phyloP scores from a whole-genome alignment of 92 coral and sea anemone genomes.

The Micromussa lordhowensis region DNA sequence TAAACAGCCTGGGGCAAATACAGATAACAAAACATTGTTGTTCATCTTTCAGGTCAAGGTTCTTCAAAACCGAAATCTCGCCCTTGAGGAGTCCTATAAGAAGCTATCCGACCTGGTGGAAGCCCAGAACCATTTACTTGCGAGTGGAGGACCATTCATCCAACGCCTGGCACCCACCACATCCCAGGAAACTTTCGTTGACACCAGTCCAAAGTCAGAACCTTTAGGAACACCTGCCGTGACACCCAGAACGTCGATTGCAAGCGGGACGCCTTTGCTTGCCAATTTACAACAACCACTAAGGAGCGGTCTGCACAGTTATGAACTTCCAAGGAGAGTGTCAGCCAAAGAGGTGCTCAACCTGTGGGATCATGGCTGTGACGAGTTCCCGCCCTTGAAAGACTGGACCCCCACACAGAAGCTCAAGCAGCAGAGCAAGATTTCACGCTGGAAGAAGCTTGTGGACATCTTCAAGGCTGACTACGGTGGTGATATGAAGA shows the following conservation, averaged over 20 bases:
- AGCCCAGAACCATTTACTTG: slow-evolving; percentile 94
- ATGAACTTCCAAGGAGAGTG: slow-evolving; percentile 88
- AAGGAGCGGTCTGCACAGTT: slow-evolving; percentile 35
- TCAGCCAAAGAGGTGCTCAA: slow-evolving; percentile 92
- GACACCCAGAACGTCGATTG: slow-evolving; percentile 30
- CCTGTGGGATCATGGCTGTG: slow-evolving; percentile 95
- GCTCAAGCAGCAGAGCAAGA: slow-evolving; percentile 86
- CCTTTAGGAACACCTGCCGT: slow-evolving; percentile 6
- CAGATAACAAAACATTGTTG: background rate
- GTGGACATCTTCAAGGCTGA: slow-evolving; percentile 91
- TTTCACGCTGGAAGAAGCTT: slow-evolving; percentile 88
- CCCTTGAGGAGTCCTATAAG: slow-evolving; percentile 89
- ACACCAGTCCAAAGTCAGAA: slow-evolving; percentile 29
- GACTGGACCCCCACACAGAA: slow-evolving; percentile 97
- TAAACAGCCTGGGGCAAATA: background rate
- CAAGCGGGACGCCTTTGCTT: slow-evolving; percentile 24
- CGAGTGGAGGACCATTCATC: slow-evolving; percentile 85
- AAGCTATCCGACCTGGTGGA: slow-evolving; percentile 93
- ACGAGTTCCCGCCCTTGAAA: slow-evolving; percentile 91
- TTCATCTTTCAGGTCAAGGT: slow-evolving; percentile 55
- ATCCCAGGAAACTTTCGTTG: slow-evolving; percentile 35
- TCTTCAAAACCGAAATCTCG: slow-evolving; percentile 88
- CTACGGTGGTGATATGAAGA: slow-evolving; percentile 84
- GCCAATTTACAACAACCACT: slow-evolving; percentile 9
- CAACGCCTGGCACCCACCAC: slow-evolving; percentile 68